Evolutionary conservation across 2,888 invertebrate species (phyloP), one percentile per base, ranked within the genome.

Genomic region (Parnassius mnemosyne): DNA sequence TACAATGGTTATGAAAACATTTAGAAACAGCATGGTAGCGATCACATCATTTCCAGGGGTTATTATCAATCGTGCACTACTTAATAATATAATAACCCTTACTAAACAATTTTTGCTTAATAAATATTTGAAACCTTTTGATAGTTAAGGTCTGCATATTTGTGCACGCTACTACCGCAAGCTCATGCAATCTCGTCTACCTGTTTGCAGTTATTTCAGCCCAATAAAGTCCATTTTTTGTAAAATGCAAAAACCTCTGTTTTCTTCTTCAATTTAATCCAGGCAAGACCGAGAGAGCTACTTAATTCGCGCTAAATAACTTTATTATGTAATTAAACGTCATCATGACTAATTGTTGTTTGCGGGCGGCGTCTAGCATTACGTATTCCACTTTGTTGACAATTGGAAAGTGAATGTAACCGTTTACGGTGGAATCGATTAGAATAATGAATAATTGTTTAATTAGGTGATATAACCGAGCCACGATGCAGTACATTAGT

Each of bases 261-360:
- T 10, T n/a, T 11, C 3, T 46, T 1, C 12, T n/a, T 46, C 12
- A 13, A 13, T 12, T 49, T 0, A 13, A 49, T 16, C 51, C 10
- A 59, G 46, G 41, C 53, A 47, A 53, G 34, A 59, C 59, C 44
- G 16, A 13, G 41, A 25, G 11, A 56, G 20, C 13, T 25, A 25
- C 20, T 57, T 53, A 20, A 41, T n/a, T 16, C 10, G 11, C 50
- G 41, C 5, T 20, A 52, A 52, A 47, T 12, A 47, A 55, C 44
- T 49, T 49, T 49, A 53, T 58, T 62, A 57, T 46, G 57, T 62
- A 62, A 62, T 58, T 53, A 53, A 49, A 42, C 12, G 42, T 42
- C 50, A 50, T 34, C 34, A 13, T 62, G 53, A 58, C 53, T 58
- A 62, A 62, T 54, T 12, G 54, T 51, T 12, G 62, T 34, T 53